These are phyloP conservation scores for Lymantria monacha DNA, from an alignment of 2,888 invertebrate species.

Conservation along the genomic window DNA sequence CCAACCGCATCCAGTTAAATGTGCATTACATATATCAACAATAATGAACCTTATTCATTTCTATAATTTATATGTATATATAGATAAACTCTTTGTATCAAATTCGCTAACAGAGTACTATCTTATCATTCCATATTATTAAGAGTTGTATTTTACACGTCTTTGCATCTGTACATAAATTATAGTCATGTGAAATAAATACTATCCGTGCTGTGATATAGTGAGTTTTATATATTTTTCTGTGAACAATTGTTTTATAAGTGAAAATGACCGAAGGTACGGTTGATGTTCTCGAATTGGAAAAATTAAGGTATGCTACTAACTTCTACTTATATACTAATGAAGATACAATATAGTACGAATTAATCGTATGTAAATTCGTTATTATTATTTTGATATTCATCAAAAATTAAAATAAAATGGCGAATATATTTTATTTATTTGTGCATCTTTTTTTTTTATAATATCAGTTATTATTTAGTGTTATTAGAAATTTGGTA, in stretches of 20 bases:
- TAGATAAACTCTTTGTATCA: conserved; percentile 54
- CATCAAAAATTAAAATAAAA: no score
- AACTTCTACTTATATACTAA: not conserved
- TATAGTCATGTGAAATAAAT: conserved; percentile 49
- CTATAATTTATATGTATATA: conserved; percentile 47
- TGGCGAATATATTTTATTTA: no score
- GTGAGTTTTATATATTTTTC: conserved; percentile 1
- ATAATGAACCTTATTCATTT: conserved; percentile 40
- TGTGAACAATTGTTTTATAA: not conserved
- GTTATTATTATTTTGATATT: not conserved
- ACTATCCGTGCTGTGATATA: conserved; percentile 30
- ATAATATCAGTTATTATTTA: no score
- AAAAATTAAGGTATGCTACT: conserved; percentile 61
- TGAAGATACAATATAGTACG: no score
- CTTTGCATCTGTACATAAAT: conserved; percentile 34
- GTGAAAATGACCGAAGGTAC: conserved; percentile 60
- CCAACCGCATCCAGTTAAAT: conserved; percentile 32
- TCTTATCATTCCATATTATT: conserved; percentile 70
- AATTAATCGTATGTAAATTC: not conserved
- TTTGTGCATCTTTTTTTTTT: no score
- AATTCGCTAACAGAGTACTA: conserved; percentile 61
- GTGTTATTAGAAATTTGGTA: no score
- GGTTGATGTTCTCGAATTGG: conserved; percentile 61
- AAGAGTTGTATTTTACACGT: conserved; percentile 54
- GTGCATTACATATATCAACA: conserved; percentile 32